Evolutionary conservation across 2,113 vertebrate genomes (phyloP).

Genomic region (Hippocampus barbouri): DNA sequence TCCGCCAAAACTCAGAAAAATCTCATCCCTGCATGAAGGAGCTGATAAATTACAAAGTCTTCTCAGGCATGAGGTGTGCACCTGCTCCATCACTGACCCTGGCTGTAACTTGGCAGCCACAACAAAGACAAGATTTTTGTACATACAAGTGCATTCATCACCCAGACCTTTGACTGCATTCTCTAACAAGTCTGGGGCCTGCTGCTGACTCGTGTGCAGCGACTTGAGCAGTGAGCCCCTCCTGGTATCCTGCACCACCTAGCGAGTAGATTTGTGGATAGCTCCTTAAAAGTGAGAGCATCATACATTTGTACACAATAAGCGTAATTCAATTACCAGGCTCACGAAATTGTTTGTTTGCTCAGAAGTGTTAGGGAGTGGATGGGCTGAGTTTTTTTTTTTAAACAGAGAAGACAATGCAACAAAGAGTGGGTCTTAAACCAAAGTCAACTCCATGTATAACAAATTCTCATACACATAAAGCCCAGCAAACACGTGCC

Average conservation of each 20-base stretch:
- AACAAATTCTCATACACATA: background rate
- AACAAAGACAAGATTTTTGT: background rate
- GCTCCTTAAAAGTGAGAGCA: conserved; percentile 17
- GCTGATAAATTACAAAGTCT: background rate
- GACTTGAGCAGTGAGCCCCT: conserved; percentile 18
- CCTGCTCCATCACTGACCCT: background rate
- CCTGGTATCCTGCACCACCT: conserved; percentile 58
- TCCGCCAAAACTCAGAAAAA: no score
- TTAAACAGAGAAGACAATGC: conserved; percentile 21
- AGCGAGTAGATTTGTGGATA: conserved; percentile 37
- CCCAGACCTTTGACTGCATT: background rate
- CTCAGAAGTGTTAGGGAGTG: background rate
- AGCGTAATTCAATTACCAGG: background rate
- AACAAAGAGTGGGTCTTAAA: conserved; percentile 58
- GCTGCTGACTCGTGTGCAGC: conserved; percentile 24
- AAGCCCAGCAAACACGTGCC: background rate
- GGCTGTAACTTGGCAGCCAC: background rate
- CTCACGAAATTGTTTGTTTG: conserved; percentile 1
- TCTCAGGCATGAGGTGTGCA: background rate
- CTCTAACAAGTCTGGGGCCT: background rate
- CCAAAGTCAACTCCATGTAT: conserved; percentile 2
- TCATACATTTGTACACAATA: conserved; percentile 13
- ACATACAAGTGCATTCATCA: background rate
- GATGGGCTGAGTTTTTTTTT: conserved; percentile 7
- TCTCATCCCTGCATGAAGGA: background rate